Base-by-base conservation (phyloP, 64 coral and sea anemone genomes). In the Dendrophyllia cribrosa region DNA sequence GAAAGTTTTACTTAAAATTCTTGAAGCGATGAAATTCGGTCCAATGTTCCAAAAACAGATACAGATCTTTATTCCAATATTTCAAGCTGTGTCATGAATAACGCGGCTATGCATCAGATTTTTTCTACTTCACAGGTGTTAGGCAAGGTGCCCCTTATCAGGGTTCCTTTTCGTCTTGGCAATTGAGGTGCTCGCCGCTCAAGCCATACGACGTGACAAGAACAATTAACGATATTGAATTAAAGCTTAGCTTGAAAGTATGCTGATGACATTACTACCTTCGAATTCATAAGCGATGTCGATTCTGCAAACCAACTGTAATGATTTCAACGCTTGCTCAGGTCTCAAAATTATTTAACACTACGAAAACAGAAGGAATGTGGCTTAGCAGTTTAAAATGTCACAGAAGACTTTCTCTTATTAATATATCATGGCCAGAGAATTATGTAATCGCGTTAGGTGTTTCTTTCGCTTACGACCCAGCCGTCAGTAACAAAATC, bases 171-270 rank as follows among this genome's bases (percentile, higher is more conserved):
- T 74, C 20, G 71, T 47, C 23, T 25, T 74, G 20, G 71, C 13
- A 25, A 74, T 76, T 19, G 74, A 76, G 74, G 43, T 48, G 19
- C 74, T 76, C 26, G 74, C 51, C 51, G 34, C 34, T 34, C 51
- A 22, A 46, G 74, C 25, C 6, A 76, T 76, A 19, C 7, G 51
- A 53, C 74, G 26, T 19, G 34, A 76, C 21, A 16, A 46, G 11
- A 76, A 76, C 51, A 76, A 49, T 76, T 3, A 44, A 76, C 11
- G 74, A 20, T 16, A 66, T n/a, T 66, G 63, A 66, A 66, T 66
- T 66, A 66, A 66, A 66, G 21, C 13, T 66, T 20, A 66, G 19
- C 21, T 34, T 34, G 34, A 34, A 66, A 20, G 64, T 66, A 66
- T 66, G 64, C 0, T 20, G 64, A 66, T 20, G 64, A 66, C 4